Conservation (phyloP, 2,113 vertebrate genomes). For the Conger conger region DNA sequence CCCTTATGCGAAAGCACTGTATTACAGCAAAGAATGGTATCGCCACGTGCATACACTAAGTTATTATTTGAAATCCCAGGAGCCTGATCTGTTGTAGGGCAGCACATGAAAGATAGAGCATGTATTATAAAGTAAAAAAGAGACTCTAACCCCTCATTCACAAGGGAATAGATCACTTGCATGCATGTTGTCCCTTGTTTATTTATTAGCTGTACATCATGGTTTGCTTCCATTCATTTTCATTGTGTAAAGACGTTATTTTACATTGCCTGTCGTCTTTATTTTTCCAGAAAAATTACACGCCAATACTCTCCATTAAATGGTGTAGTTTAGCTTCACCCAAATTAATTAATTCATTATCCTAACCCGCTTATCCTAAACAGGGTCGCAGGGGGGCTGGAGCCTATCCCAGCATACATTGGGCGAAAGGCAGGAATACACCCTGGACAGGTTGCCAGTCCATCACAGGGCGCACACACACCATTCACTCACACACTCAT, state of each 20-base stretch:
- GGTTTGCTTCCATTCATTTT: background rate
- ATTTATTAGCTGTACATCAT: background rate
- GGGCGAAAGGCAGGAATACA: too few relatives aligned
- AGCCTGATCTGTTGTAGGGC: background rate
- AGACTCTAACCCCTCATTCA: background rate
- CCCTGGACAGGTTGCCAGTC: too few relatives aligned
- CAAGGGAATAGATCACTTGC: background rate
- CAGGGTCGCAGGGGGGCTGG: too few relatives aligned
- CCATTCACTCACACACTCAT: too few relatives aligned
- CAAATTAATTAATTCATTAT: too few relatives aligned
- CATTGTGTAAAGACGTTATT: background rate
- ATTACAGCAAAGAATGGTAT: constrained; percentile 19
- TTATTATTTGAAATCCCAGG: constrained; percentile 5
- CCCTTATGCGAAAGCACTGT: constrained; percentile 13
- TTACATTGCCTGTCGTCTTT: background rate
- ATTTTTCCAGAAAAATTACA: background rate
- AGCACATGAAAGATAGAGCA: background rate
- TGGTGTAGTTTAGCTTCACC: too few relatives aligned
- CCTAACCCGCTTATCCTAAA: too few relatives aligned
- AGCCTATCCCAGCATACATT: too few relatives aligned
- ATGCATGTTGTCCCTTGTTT: background rate
- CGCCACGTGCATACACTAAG: constrained; percentile 3
- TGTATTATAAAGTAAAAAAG: constrained; percentile 9
- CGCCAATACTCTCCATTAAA: background rate
- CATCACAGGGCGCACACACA: too few relatives aligned